Conservation (phyloP, 2,888 invertebrate species). For the Hanleya hanleyi region DNA sequence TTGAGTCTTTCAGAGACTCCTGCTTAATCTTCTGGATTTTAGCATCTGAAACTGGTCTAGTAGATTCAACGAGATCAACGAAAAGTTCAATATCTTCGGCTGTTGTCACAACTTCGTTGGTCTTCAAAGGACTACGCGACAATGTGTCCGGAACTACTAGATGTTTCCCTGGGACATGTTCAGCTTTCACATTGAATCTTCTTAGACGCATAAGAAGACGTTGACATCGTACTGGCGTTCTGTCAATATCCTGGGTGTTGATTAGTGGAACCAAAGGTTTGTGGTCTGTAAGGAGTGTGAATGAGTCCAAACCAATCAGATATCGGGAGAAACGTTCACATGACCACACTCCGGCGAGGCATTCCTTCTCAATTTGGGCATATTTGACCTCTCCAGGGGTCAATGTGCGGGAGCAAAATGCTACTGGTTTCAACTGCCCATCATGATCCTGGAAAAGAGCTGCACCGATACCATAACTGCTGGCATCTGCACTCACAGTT, state of each 20-base stretch:
- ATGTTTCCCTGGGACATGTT: background rate
- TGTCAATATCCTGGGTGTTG: conserved; percentile 16
- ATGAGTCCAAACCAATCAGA: conserved; percentile 12
- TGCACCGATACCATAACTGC: conserved; percentile 24
- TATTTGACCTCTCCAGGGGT: conserved; percentile 17
- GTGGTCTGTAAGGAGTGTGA: conserved; percentile 26
- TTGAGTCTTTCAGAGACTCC: conserved; percentile 18
- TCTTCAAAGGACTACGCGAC: too few relatives aligned
- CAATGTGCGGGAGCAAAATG: conserved; percentile 24
- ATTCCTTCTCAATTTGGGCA: too few relatives aligned
- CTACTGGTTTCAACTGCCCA: background rate
- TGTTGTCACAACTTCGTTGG: too few relatives aligned
- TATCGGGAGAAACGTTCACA: conserved; percentile 38
- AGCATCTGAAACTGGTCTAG: background rate
- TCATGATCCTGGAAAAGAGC: conserved; percentile 19
- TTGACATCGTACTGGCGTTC: conserved; percentile 22
- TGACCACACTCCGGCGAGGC: conserved; percentile 33
- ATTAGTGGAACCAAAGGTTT: conserved; percentile 33
- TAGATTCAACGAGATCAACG: background rate
- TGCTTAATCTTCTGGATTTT: too few relatives aligned
- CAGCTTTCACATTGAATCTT: conserved; percentile 6
- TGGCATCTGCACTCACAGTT: conserved; percentile 26
- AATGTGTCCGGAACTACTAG: too few relatives aligned
- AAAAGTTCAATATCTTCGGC: too few relatives aligned
- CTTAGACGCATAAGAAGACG: conserved; percentile 21